These are phyloP conservation scores for Thaumatotibia leucotreta DNA, from an alignment of 1,140 invertebrate genomes.

Conservation along the genomic window DNA sequence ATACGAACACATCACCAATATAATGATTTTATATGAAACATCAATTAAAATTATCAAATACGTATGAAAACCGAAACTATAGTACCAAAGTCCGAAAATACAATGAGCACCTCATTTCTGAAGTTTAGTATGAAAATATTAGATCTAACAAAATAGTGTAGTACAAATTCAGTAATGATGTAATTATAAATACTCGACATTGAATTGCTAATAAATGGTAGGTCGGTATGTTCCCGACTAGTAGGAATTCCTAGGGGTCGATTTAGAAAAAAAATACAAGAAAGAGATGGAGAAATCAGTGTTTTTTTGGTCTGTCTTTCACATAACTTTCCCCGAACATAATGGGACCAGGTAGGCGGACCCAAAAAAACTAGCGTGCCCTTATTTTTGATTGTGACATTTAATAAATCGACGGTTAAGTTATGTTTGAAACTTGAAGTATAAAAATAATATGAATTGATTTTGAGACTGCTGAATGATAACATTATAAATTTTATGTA, in stretches of 20 bases:
- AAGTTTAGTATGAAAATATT: too few species aligned
- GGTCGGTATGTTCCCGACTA: not conserved
- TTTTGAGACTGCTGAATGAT: not conserved
- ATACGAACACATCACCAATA: too few species aligned
- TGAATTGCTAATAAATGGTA: not conserved
- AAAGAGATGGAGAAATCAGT: slow-evolving; percentile 42
- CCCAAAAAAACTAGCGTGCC: slow-evolving; percentile 43
- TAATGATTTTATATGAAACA: too few species aligned
- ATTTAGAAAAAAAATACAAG: slow-evolving; percentile 38
- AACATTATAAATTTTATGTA: too few species aligned
- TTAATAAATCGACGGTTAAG: slow-evolving; percentile 57
- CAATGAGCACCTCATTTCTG: too few species aligned
- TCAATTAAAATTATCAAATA: too few species aligned
- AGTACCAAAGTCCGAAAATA: too few species aligned
- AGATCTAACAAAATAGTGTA: too few species aligned
- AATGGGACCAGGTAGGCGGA: slow-evolving; percentile 57
- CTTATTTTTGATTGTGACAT: slow-evolving; percentile 62
- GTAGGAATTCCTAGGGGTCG: slow-evolving; percentile 41
- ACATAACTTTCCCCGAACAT: slow-evolving; percentile 64
- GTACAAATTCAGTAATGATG: too few species aligned
- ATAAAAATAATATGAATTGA: not conserved
- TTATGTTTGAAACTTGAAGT: slow-evolving; percentile 12
- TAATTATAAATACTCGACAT: not conserved
- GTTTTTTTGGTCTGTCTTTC: slow-evolving; percentile 53
- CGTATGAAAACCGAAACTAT: too few species aligned